Conservation (phyloP, 2,888 invertebrate species). For the Tenthredo notha region DNA sequence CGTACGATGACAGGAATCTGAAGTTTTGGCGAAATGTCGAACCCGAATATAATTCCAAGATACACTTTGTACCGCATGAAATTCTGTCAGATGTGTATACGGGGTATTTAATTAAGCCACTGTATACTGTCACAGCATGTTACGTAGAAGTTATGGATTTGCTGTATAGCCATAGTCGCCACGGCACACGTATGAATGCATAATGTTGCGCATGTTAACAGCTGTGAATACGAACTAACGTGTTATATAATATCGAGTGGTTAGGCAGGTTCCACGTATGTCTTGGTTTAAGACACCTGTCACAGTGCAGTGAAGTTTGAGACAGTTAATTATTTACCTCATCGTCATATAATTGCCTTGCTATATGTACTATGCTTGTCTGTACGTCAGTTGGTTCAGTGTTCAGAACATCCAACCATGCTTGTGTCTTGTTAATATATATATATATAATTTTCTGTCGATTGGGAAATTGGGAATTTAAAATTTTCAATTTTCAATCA, state of each 20-base stretch:
- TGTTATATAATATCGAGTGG: slow-evolving; percentile 39
- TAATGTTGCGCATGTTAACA: slow-evolving; percentile 43
- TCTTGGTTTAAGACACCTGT: slow-evolving; percentile 41
- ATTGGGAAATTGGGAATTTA: background rate
- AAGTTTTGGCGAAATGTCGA: background rate
- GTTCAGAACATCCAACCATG: background rate
- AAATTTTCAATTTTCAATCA: background rate
- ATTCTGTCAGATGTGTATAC: slow-evolving; percentile 19
- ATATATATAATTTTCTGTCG: background rate
- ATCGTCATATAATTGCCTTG: background rate
- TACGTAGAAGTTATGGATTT: slow-evolving; percentile 51
- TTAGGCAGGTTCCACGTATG: slow-evolving; percentile 26
- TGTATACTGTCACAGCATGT: slow-evolving; percentile 39
- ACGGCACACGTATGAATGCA: slow-evolving; percentile 41
- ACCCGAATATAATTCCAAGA: background rate
- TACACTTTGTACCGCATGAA: slow-evolving; percentile 9
- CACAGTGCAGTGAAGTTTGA: slow-evolving; percentile 20
- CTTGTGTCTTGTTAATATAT: background rate
- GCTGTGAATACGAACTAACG: slow-evolving; percentile 45
- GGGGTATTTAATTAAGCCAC: slow-evolving; percentile 49
- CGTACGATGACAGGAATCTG: background rate
- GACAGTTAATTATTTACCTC: slow-evolving; percentile 43
- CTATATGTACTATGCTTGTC: background rate
- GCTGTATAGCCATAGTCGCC: slow-evolving; percentile 27
- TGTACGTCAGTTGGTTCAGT: background rate